Evolutionary conservation across 2,113 vertebrate genomes (phyloP).

Genomic region (Periophthalmodon schlosseri): DNA sequence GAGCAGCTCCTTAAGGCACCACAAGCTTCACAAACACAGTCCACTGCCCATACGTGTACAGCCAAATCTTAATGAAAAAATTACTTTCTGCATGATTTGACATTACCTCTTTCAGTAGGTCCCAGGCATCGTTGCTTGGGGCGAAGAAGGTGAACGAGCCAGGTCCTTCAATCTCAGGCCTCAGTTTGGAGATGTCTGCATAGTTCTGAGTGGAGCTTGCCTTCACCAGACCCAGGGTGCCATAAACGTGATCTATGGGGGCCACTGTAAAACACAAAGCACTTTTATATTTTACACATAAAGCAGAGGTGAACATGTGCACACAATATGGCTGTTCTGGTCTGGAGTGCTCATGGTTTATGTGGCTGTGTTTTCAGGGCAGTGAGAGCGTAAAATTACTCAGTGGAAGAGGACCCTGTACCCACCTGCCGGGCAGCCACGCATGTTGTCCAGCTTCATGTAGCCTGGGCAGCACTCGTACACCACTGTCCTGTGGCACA

Average conservation of each 20-base stretch:
- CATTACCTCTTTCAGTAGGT: conserved; percentile 82
- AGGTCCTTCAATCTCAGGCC: conserved; percentile 88
- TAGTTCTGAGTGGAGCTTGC: conserved; percentile 86
- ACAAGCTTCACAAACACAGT: too few relatives aligned
- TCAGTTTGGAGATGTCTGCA: conserved; percentile 85
- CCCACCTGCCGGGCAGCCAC: conserved; percentile 94
- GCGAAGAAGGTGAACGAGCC: conserved; percentile 95
- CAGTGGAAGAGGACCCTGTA: conserved; percentile 5
- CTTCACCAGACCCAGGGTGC: conserved; percentile 87
- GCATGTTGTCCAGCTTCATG: conserved; percentile 87
- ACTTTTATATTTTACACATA: neutral
- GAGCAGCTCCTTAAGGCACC: too few relatives aligned
- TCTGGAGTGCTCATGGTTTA: conserved; percentile 3
- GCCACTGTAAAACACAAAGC: conserved; percentile 77
- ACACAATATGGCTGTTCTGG: conserved; percentile 4
- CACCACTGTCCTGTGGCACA: conserved; percentile 81
- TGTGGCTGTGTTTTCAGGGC: neutral
- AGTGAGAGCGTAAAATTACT: neutral
- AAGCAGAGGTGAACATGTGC: neutral
- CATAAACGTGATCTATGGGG: conserved; percentile 93
- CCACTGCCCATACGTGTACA: too few relatives aligned
- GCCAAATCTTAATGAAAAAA: too few relatives aligned
- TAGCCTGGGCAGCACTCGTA: conserved; percentile 99
- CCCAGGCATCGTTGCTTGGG: conserved; percentile 96
- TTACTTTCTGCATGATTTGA: neutral